phyloP scores from a whole-genome alignment of 1,140 invertebrate genomes.

The Pseudomyrmex concolor region DNA sequence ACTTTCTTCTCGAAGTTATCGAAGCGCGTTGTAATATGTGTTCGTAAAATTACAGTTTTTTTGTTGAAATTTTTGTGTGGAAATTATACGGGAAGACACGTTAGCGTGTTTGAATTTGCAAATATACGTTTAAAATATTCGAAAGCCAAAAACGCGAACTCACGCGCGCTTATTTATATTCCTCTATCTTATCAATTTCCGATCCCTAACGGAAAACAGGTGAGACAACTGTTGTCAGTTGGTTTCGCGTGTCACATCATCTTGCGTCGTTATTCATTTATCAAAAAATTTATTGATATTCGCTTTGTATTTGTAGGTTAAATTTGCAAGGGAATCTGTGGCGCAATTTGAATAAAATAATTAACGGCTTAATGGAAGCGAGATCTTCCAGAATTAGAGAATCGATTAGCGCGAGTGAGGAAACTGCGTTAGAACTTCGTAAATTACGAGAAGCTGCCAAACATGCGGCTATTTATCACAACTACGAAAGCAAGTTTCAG shows the following conservation, averaged over 20 bases:
- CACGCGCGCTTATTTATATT: no score
- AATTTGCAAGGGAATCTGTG: slow-evolving; percentile 6
- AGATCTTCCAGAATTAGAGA: neutral
- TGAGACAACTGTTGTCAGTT: slow-evolving; percentile 12
- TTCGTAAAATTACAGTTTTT: no score
- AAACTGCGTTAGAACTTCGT: slow-evolving; percentile 62
- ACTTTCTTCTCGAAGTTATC: slow-evolving; percentile 7
- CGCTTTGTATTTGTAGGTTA: slow-evolving; percentile 12
- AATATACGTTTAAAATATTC: no score
- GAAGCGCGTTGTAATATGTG: neutral
- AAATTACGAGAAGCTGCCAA: slow-evolving; percentile 76
- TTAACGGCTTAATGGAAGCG: slow-evolving; percentile 32
- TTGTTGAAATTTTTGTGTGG: no score
- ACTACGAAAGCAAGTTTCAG: slow-evolving; percentile 64
- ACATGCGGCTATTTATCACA: slow-evolving; percentile 76
- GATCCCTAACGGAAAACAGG: slow-evolving; percentile 8
- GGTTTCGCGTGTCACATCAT: slow-evolving; percentile 11
- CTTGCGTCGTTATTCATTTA: slow-evolving; percentile 37
- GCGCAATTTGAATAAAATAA: slow-evolving; percentile 29
- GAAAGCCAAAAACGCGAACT: no score
- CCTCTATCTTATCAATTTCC: neutral
- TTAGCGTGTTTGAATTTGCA: no score
- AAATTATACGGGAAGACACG: no score
- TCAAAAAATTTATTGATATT: neutral
- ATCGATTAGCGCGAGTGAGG: neutral